These are phyloP conservation scores for Corythoichthys intestinalis DNA, from an alignment of 2,113 vertebrate species.

Conservation along the genomic window DNA sequence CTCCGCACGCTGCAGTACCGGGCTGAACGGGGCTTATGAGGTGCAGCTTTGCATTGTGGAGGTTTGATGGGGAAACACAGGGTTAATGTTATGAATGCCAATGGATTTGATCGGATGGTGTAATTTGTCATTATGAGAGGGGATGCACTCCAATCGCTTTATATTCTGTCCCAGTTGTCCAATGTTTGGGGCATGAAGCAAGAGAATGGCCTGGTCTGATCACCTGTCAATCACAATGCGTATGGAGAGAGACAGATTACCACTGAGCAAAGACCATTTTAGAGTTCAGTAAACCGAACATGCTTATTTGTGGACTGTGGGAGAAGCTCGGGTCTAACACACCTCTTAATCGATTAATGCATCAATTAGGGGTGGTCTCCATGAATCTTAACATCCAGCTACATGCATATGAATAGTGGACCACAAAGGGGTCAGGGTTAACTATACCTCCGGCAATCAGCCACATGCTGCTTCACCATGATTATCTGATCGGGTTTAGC, in stretches of 20 bases:
- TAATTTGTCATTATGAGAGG: neutral
- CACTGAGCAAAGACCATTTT: no score
- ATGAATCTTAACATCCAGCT: no score
- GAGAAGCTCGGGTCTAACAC: no score
- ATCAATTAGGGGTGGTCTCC: no score
- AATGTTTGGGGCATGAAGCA: neutral
- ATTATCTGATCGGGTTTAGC: neutral
- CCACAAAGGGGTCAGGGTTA: no score
- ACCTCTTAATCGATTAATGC: no score
- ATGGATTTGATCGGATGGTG: conserved; percentile 40
- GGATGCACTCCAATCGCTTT: neutral
- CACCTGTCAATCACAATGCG: neutral
- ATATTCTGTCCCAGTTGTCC: neutral
- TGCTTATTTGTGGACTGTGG: no score
- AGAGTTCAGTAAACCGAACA: no score
- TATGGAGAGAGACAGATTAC: no score
- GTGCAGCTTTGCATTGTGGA: conserved; percentile 37
- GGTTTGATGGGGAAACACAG: conserved; percentile 30
- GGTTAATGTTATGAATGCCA: conserved; percentile 47
- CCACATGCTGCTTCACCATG: neutral
- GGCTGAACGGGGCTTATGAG: conserved; percentile 25
- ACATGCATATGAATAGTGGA: no score
- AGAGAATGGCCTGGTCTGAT: neutral
- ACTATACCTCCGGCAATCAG: neutral
- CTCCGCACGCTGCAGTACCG: conserved; percentile 18